Conservation (phyloP, 2,888 invertebrate species). For the Venustoraphidia nigricollis region DNA sequence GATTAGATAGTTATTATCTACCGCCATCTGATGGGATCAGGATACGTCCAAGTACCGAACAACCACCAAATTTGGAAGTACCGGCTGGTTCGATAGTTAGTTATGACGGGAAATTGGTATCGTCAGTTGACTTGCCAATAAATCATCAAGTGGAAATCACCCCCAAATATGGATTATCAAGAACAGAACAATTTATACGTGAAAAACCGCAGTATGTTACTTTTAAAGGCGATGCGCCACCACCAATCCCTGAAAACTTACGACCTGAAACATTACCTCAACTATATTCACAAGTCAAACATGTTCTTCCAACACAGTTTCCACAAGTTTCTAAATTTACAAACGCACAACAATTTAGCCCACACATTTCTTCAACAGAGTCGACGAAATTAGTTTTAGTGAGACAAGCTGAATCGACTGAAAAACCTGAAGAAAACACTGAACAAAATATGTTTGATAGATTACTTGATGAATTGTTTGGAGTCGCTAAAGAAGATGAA, state of each 20-base stretch:
- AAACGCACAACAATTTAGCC: slow-evolving; percentile 17
- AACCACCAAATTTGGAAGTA: slow-evolving; percentile 30
- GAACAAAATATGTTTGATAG: slow-evolving; percentile 15
- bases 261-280: slow-evolving; percentile 24
- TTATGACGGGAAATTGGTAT: slow-evolving; percentile 60
- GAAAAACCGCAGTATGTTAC: slow-evolving; percentile 56
- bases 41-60: slow-evolving; percentile 14
- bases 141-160: slow-evolving; percentile 22
- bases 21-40: slow-evolving; percentile 51
- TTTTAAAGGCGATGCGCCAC: slow-evolving; percentile 58
- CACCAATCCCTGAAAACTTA: slow-evolving; percentile 32
- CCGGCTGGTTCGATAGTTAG: slow-evolving; percentile 48
- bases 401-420: slow-evolving; percentile 17
- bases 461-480: slow-evolving; percentile 17
- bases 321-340: slow-evolving; percentile 15
- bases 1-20: slow-evolving; percentile 54
- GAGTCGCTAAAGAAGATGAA: slow-evolving; percentile 15
- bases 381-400: slow-evolving; percentile 31
- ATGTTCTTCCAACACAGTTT: slow-evolving; percentile 2
- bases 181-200: slow-evolving; percentile 43
- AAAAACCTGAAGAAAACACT: slow-evolving; percentile 11
- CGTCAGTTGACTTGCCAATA: slow-evolving; percentile 41
- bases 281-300: slow-evolving; percentile 16
- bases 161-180: slow-evolving; percentile 23
- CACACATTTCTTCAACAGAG: slow-evolving; percentile 14